phyloP scores from a whole-genome alignment of 2,113 vertebrate species.

The Elephas maximus region DNA sequence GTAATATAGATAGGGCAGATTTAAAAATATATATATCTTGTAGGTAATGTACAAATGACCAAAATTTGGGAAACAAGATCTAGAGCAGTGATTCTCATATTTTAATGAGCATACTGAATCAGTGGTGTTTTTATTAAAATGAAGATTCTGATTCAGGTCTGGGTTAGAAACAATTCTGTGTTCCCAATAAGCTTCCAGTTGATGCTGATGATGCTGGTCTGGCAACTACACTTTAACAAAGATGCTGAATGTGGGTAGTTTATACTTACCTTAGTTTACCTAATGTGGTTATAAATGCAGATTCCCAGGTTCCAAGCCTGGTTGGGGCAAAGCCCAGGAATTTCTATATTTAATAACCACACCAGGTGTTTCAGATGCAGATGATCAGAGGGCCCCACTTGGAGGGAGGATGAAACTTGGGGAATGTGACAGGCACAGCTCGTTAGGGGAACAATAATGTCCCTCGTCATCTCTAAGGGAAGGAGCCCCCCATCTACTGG shows the following conservation, averaged over 20 bases:
- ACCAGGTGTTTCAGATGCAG: not conserved
- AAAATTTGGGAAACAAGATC: not conserved
- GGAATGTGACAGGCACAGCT: not conserved
- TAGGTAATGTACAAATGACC: not conserved
- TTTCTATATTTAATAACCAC: not conserved
- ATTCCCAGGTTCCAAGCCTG: not conserved
- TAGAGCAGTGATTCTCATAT: not conserved
- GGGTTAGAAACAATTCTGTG: not conserved
- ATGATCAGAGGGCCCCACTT: not conserved
- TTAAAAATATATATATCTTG: not conserved
- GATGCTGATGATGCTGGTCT: not conserved
- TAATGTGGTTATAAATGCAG: not conserved
- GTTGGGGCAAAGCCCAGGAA: not conserved
- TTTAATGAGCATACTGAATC: not conserved
- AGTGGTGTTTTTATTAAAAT: not conserved
- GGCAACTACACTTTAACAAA: not conserved
- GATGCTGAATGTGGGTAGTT: not conserved
- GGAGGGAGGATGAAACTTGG: not conserved
- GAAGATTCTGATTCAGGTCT: conserved; percentile 19
- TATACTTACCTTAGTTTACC: not conserved
- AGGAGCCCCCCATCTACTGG: not conserved
- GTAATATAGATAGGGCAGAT: not conserved
- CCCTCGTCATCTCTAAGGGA: not conserved
- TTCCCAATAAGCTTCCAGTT: not conserved
- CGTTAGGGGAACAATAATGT: not conserved